phyloP scores from a whole-genome alignment of 2,797 vertebrate species.

The Clarias fuscus region DNA sequence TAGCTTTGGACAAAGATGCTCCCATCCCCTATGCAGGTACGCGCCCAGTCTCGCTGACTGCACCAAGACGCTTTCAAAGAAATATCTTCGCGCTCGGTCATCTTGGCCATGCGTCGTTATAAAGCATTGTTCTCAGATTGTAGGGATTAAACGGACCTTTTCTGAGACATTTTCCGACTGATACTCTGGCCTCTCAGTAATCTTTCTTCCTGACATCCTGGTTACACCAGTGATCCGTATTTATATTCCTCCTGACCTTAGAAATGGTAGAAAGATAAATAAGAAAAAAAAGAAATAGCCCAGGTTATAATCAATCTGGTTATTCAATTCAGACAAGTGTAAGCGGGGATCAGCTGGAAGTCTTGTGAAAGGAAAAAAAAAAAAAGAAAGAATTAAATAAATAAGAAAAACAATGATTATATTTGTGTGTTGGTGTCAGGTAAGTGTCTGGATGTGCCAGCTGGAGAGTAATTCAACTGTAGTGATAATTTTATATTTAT shows the following conservation, averaged over 20 bases:
- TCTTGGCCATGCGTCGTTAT: neutral
- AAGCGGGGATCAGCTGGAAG: constrained; percentile 9
- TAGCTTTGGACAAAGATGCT: constrained; percentile 96
- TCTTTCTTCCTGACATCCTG: constrained; percentile 16
- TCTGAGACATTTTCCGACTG: constrained; percentile 24
- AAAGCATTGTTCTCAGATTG: constrained; percentile 23
- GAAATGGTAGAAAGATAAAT: neutral
- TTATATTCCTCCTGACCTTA: constrained; percentile 36
- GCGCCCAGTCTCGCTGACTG: neutral
- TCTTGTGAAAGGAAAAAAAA: neutral
- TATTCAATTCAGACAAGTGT: constrained; percentile 3
- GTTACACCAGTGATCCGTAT: constrained; percentile 31
- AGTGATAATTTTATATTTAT: constrained; percentile 60
- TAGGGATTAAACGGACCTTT: constrained; percentile 37
- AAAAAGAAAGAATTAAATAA: neutral
- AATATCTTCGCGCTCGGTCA: neutral
- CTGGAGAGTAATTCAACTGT: constrained; percentile 68
- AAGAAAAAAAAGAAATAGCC: neutral
- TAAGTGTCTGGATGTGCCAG: constrained; percentile 30
- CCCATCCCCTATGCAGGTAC: constrained; percentile 94
- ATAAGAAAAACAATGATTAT: neutral
- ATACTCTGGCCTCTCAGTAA: constrained; percentile 22
- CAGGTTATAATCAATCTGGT: neutral
- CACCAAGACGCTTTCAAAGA: neutral
- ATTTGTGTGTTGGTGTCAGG: neutral